phyloP scores from a whole-genome alignment of 1,140 invertebrate genomes.

The Tribolium castaneum region DNA sequence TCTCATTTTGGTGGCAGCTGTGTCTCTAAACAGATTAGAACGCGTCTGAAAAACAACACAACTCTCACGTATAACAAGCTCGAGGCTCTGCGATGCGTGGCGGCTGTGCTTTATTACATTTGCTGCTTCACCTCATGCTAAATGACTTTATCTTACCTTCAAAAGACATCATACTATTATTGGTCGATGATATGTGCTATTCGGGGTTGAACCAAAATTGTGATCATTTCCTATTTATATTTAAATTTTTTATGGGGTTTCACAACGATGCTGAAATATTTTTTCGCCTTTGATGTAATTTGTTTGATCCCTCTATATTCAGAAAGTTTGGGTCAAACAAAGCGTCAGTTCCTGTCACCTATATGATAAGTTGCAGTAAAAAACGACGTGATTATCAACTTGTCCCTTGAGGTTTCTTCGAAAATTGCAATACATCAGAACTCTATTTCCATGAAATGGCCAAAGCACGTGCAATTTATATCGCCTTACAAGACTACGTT shows the following conservation, averaged over 20 bases:
- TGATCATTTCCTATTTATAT: too few relatives aligned
- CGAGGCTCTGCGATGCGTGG: conserved; percentile 21
- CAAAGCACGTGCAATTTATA: too few relatives aligned
- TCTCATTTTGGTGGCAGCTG: conserved; percentile 26
- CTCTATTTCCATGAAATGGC: background rate
- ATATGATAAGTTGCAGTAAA: background rate
- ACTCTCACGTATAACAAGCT: conserved; percentile 31
- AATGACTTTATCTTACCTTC: conserved; percentile 22
- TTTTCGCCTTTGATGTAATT: background rate
- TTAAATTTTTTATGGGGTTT: too few relatives aligned
- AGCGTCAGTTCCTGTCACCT: background rate
- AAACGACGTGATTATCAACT: background rate
- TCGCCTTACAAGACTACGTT: too few relatives aligned
- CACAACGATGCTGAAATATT: background rate
- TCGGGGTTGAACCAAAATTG: too few relatives aligned
- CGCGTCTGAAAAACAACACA: conserved; percentile 27
- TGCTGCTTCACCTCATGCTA: conserved; percentile 21
- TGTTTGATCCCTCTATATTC: background rate
- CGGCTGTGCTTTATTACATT: conserved; percentile 31
- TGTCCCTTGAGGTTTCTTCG: background rate
- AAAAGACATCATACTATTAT: background rate
- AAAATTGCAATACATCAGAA: background rate
- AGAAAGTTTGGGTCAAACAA: background rate
- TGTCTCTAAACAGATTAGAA: conserved; percentile 28
- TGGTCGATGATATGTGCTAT: background rate